phyloP scores from a whole-genome alignment of 2,888 invertebrate species.

The Drosophila merina region DNA sequence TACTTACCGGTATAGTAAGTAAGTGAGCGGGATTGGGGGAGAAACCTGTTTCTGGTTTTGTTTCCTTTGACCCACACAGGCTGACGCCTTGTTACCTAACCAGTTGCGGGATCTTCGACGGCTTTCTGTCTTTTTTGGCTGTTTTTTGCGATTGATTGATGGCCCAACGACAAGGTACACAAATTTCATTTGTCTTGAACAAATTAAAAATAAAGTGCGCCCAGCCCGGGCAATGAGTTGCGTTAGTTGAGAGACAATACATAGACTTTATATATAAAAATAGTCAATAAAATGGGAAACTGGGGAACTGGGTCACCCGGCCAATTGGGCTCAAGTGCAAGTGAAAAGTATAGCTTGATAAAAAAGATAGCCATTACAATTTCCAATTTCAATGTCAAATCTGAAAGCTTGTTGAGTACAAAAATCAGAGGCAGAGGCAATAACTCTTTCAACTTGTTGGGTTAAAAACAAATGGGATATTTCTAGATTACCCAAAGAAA shows the following conservation, averaged over 20 bases:
- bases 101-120: constrained; percentile 26
- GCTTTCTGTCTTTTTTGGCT: constrained; percentile 4
- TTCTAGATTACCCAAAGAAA: background rate
- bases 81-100: constrained; percentile 38
- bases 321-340: constrained; percentile 67
- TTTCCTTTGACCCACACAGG: constrained; percentile 47
- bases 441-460: too few relatives aligned
- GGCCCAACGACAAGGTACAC: constrained; percentile 56
- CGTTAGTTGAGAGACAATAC: constrained; percentile 17
- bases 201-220: constrained; percentile 41
- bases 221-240: constrained; percentile 46
- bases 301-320: constrained; percentile 61
- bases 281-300: constrained; percentile 50
- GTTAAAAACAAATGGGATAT: background rate
- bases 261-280: constrained; percentile 11
- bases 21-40: constrained; percentile 15
- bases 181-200: constrained; percentile 50
- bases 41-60: constrained; percentile 44
- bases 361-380: constrained; percentile 15
- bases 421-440: background rate
- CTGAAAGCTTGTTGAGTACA: too few relatives aligned
- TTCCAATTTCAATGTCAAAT: constrained; percentile 22
- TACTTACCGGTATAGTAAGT: constrained; percentile 15
- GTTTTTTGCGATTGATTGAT: constrained; percentile 59
- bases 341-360: constrained; percentile 39